These are phyloP conservation scores for Kryphioiulus occultus DNA, from an alignment of 2,888 invertebrate species.

Conservation along the genomic window DNA sequence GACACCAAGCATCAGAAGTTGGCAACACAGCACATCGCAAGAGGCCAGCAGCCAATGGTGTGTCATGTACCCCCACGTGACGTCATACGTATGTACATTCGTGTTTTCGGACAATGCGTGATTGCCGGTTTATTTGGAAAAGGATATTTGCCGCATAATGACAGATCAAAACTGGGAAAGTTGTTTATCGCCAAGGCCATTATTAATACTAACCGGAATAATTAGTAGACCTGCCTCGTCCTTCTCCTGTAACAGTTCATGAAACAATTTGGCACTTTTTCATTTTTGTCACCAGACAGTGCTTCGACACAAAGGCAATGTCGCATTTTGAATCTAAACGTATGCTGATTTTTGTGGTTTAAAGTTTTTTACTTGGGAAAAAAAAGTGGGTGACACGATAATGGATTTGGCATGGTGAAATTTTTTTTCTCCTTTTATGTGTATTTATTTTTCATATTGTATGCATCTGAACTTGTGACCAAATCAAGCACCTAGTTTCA, in stretches of 20 bases:
- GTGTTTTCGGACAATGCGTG: neutral
- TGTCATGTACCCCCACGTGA: neutral
- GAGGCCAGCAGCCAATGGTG: neutral
- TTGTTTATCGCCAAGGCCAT: conserved; percentile 21
- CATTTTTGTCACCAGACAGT: neutral
- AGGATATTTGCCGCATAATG: conserved; percentile 1
- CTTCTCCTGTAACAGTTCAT: neutral
- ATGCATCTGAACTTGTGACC: neutral
- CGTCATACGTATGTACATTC: neutral
- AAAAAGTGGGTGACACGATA: neutral
- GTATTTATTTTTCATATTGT: neutral
- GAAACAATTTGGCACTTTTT: neutral
- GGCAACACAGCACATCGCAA: neutral
- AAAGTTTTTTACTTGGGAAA: neutral
- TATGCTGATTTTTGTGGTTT: neutral
- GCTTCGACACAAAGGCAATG: neutral
- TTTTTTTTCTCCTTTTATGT: neutral
- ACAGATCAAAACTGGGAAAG: neutral
- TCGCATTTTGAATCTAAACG: neutral
- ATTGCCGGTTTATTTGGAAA: neutral
- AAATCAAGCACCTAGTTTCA: neutral
- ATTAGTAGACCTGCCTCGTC: neutral
- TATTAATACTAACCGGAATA: conserved; percentile 6
- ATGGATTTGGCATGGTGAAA: neutral
- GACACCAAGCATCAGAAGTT: neutral